A percentile compares a stretch with the other conserved stretches of the same genome.
These are phyloP conservation scores for Motacilla tschutschensis DNA, from an alignment of 2,113 vertebrate genomes.

Conservation along the genomic window DNA sequence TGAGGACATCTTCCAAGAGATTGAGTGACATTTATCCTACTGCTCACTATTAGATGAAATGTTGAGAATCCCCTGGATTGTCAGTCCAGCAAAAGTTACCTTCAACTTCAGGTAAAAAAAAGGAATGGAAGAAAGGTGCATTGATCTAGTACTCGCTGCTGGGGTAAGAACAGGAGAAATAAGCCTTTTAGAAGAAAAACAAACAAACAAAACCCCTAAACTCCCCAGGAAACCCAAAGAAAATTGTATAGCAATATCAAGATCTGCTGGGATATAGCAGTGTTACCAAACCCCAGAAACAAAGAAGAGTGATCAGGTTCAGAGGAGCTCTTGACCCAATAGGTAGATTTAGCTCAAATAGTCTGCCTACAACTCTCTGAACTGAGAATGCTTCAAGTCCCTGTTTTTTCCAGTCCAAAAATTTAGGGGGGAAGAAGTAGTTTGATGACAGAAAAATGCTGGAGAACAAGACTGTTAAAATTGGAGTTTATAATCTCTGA, in stretches of 20 bases:
- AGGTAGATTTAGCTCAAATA: neutral
- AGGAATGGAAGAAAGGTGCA: neutral
- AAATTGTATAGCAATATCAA: neutral
- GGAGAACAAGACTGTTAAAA: neutral
- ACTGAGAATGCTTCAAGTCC: neutral
- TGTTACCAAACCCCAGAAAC: neutral
- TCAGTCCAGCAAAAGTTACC: neutral
- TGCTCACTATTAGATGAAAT: neutral
- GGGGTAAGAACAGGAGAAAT: neutral
- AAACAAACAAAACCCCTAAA: too few relatives aligned
- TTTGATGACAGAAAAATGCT: neutral
- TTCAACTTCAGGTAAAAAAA: neutral
- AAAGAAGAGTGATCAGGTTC: neutral
- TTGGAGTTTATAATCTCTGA: neutral
- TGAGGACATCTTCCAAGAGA: neutral
- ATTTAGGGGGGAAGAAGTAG: neutral
- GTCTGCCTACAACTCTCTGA: neutral
- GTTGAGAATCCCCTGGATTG: neutral
- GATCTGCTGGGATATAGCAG: neutral
- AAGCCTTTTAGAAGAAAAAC: neutral
- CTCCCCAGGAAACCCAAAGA: neutral
- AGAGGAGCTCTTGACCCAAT: neutral
- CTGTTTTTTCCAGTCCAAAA: neutral
- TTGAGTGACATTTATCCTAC: neutral
- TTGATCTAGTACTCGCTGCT: neutral